A percentile compares a stretch with the other conserved stretches of the same genome.
These are phyloP conservation scores for Dendrolimus pini DNA, from an alignment of 2,888 invertebrate species.

Conservation along the genomic window DNA sequence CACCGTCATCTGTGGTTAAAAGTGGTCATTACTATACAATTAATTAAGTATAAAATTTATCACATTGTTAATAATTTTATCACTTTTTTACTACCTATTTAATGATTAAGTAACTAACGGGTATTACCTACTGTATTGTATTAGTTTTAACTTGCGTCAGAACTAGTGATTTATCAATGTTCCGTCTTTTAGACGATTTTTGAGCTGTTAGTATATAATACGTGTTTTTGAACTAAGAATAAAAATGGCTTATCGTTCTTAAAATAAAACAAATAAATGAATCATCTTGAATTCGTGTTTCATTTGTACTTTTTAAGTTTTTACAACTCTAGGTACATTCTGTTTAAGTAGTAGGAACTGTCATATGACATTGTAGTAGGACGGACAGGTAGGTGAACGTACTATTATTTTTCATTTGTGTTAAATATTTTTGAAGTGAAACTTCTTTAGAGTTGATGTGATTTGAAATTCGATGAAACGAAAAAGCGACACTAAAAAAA, in stretches of 20 bases:
- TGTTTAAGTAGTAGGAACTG: conserved; percentile 1
- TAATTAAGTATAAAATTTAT: too few species aligned
- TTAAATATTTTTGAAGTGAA: too few species aligned
- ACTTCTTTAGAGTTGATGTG: too few species aligned
- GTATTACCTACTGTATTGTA: conserved; percentile 3
- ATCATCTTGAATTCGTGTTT: conserved; percentile 62
- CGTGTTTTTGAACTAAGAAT: conserved; percentile 59
- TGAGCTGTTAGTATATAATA: conserved; percentile 49
- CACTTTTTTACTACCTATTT: too few species aligned
- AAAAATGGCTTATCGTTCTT: conserved; percentile 65
- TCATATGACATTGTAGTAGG: too few species aligned
- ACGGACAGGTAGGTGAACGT: too few species aligned
- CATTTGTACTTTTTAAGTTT: conserved; percentile 25
- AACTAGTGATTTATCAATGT: conserved; percentile 29
- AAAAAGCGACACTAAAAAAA: too few species aligned
- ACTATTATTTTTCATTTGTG: too few species aligned
- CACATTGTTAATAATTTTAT: too few species aligned
- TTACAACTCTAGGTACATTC: background rate
- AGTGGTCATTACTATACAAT: too few species aligned
- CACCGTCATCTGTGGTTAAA: too few species aligned
- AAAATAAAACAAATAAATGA: conserved; percentile 62
- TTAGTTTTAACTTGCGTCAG: conserved; percentile 66
- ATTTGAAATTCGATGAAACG: too few species aligned
- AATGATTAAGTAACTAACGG: background rate
- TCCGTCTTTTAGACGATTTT: conserved; percentile 40